phyloP scores from a whole-genome alignment of 2,888 invertebrate species.

The Amaurobius ferox region DNA sequence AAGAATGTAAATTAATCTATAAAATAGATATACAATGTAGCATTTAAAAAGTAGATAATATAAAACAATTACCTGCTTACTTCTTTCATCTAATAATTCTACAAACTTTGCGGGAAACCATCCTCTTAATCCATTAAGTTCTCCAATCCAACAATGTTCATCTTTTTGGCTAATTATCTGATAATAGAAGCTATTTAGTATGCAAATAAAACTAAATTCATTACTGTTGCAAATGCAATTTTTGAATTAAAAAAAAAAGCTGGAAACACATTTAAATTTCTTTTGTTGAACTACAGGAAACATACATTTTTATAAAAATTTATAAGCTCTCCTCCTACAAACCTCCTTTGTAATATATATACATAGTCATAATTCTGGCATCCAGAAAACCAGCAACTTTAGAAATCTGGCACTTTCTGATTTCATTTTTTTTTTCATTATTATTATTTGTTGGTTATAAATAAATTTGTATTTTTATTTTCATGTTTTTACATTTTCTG shows the following conservation, averaged over 20 bases:
- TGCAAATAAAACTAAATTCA: not conserved
- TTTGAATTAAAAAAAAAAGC: not conserved
- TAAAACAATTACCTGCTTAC: slow-evolving; percentile 82
- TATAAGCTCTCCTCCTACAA: too few species aligned
- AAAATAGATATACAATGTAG: not conserved
- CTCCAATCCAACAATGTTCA: slow-evolving; percentile 99
- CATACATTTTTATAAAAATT: too few species aligned
- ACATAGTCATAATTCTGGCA: too few species aligned
- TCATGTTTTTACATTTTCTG: too few species aligned
- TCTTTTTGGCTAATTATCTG: slow-evolving; percentile 92
- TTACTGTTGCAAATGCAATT: not conserved
- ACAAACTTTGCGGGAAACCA: slow-evolving; percentile 99
- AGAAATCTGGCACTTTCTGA: too few species aligned
- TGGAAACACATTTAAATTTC: too few species aligned
- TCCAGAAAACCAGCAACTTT: too few species aligned
- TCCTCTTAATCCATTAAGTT: slow-evolving; percentile 91
- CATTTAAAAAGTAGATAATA: not conserved
- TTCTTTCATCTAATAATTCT: slow-evolving; percentile 94
- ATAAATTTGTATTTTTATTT: too few species aligned
- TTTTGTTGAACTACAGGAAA: too few species aligned
- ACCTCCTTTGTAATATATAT: too few species aligned
- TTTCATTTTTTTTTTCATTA: too few species aligned
- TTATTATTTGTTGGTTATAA: too few species aligned
- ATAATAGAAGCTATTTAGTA: not conserved
- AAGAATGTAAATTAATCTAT: not conserved